phyloP scores from a whole-genome alignment of 2,888 invertebrate species.

The Julus scandinavius region DNA sequence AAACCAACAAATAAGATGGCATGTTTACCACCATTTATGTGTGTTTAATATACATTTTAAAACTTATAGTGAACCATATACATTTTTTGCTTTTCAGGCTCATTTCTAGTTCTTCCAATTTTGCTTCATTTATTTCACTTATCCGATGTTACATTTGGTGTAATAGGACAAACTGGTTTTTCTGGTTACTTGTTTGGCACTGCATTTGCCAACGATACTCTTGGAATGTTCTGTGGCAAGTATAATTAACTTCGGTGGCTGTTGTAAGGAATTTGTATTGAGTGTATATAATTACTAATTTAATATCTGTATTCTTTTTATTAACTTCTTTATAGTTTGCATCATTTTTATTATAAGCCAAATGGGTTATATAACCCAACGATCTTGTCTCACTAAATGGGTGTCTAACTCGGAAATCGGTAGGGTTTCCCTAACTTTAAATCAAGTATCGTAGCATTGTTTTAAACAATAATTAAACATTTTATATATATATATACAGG shows the following conservation, averaged over 20 bases:
- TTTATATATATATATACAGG: not conserved
- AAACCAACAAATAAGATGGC: not conserved
- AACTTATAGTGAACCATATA: too few relatives aligned
- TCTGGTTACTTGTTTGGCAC: not conserved
- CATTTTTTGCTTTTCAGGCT: not conserved
- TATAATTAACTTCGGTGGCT: not conserved
- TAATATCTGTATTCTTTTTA: not conserved
- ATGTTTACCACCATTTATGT: not conserved
- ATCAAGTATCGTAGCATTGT: too few relatives aligned
- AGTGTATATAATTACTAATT: not conserved
- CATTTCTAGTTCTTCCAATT: not conserved
- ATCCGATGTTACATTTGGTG: constrained; percentile 5
- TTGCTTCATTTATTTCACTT: not conserved
- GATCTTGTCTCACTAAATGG: constrained; percentile 24
- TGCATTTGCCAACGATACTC: constrained; percentile 31
- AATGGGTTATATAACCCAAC: constrained; percentile 18
- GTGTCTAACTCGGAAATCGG: constrained; percentile 32
- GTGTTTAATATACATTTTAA: not conserved
- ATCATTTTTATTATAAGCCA: not conserved
- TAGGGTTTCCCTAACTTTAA: not conserved
- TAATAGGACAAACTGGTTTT: constrained; percentile 23
- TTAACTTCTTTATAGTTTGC: not conserved
- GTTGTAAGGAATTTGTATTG: not conserved
- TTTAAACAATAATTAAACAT: too few relatives aligned
- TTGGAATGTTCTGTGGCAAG: constrained; percentile 17